Evolutionary conservation across 2,888 invertebrate species (phyloP).

Genomic region (Hyles lineata): DNA sequence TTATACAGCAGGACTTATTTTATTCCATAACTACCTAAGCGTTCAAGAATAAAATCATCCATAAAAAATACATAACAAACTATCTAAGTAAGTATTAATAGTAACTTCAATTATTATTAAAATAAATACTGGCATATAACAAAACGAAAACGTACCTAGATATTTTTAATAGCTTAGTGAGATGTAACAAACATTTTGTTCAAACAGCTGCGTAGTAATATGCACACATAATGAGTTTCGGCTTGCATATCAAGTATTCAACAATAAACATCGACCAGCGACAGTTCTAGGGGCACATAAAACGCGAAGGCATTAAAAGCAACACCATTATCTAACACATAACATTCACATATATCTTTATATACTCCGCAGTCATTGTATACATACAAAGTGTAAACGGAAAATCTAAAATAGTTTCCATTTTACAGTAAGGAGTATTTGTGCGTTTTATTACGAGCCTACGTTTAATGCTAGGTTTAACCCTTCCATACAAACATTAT

Average conservation of each 20-base stretch:
- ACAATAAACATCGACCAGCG: constrained; percentile 7
- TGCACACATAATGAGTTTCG: constrained; percentile 5
- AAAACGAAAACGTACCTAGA: not conserved
- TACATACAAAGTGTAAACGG: constrained; percentile 33
- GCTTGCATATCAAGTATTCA: not conserved
- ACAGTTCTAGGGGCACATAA: constrained; percentile 39
- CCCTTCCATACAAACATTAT: not conserved
- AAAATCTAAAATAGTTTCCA: constrained; percentile 33
- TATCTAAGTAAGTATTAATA: not conserved
- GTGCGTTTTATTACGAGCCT: constrained; percentile 76
- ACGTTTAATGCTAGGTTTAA: constrained; percentile 46
- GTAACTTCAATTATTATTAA: too few relatives aligned
- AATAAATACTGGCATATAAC: not conserved
- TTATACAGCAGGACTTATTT: not conserved
- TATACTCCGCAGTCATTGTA: constrained; percentile 34
- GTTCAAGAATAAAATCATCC: not conserved
- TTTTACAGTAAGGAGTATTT: constrained; percentile 49
- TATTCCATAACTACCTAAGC: not conserved
- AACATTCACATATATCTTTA: constrained; percentile 35
- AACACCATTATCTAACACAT: constrained; percentile 52
- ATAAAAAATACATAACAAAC: not conserved
- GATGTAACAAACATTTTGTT: not conserved
- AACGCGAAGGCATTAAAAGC: constrained; percentile 42
- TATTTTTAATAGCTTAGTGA: not conserved
- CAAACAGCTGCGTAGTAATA: not conserved